phyloP scores from a whole-genome alignment of 2,888 invertebrate species.

The Cinara cedri region DNA sequence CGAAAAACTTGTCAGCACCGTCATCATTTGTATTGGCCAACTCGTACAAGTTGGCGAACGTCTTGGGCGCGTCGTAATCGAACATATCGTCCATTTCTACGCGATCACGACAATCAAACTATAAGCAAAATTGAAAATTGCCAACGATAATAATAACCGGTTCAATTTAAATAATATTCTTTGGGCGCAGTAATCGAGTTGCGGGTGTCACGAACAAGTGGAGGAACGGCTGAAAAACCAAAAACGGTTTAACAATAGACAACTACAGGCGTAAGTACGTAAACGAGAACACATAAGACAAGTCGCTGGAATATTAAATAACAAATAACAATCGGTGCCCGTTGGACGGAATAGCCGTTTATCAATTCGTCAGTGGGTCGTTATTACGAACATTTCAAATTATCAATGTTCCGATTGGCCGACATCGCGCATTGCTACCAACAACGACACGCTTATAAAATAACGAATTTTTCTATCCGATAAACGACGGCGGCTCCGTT shows the following conservation, averaged over 20 bases:
- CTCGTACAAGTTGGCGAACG: conserved; percentile 19
- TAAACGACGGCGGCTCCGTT: too few relatives aligned
- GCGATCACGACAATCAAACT: background rate
- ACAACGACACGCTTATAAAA: background rate
- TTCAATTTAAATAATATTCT: too few relatives aligned
- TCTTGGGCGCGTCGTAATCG: conserved; percentile 38
- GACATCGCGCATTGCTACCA: background rate
- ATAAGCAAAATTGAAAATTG: background rate
- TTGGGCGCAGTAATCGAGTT: too few relatives aligned
- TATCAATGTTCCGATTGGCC: background rate
- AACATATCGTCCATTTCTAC: conserved; percentile 8
- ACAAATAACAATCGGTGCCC: too few relatives aligned
- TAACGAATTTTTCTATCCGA: too few relatives aligned
- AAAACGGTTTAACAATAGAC: background rate
- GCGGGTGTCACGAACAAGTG: too few relatives aligned
- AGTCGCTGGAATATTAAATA: too few relatives aligned
- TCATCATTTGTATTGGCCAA: conserved; percentile 25
- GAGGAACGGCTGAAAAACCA: too few relatives aligned
- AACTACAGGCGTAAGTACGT: background rate
- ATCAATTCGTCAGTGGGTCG: background rate
- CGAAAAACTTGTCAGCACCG: conserved; percentile 37
- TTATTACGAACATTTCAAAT: background rate
- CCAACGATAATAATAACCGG: background rate
- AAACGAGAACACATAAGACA: background rate
- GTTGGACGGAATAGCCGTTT: background rate